phyloP scores from a whole-genome alignment of 2,888 invertebrate species.

The Antheraea assamensis region DNA sequence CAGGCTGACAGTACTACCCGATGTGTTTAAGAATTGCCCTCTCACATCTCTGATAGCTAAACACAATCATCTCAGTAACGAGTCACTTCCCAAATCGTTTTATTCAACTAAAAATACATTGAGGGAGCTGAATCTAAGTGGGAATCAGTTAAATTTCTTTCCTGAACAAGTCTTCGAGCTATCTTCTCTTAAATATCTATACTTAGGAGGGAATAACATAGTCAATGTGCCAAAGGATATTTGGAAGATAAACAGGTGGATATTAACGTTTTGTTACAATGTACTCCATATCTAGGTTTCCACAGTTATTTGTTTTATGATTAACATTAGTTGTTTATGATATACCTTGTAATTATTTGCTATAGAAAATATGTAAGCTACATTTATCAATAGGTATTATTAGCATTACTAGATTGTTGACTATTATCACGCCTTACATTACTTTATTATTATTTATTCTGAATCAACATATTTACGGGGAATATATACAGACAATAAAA shows the following conservation, averaged over 20 bases:
- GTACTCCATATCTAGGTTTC: background rate
- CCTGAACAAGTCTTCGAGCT: conserved; percentile 94
- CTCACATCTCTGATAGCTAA: conserved; percentile 92
- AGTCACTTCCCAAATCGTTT: conserved; percentile 94
- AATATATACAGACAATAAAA: too few species aligned
- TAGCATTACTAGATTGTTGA: background rate
- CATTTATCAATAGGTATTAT: conserved; percentile 2
- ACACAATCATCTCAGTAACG: conserved; percentile 92
- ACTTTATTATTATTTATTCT: background rate
- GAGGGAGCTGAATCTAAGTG: conserved; percentile 96
- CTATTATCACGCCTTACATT: background rate
- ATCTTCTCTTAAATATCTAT: conserved; percentile 89
- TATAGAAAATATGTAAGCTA: background rate
- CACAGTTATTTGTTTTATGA: conserved; percentile 7
- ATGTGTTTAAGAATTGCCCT: conserved; percentile 88
- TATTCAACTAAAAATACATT: conserved; percentile 83
- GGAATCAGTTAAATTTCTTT: conserved; percentile 91
- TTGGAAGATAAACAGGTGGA: conserved; percentile 75
- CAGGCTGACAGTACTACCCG: conserved; percentile 88
- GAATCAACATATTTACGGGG: too few species aligned
- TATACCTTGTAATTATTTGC: conserved; percentile 4
- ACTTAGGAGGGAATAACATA: conserved; percentile 95
- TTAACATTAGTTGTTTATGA: conserved; percentile 15
- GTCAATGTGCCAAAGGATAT: conserved; percentile 91
- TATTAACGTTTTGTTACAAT: conserved; percentile 20